A percentile compares a stretch with the other conserved stretches of the same genome.
phyloP scores from a whole-genome alignment of 2,113 vertebrate species.

The Syngnathus typhle region DNA sequence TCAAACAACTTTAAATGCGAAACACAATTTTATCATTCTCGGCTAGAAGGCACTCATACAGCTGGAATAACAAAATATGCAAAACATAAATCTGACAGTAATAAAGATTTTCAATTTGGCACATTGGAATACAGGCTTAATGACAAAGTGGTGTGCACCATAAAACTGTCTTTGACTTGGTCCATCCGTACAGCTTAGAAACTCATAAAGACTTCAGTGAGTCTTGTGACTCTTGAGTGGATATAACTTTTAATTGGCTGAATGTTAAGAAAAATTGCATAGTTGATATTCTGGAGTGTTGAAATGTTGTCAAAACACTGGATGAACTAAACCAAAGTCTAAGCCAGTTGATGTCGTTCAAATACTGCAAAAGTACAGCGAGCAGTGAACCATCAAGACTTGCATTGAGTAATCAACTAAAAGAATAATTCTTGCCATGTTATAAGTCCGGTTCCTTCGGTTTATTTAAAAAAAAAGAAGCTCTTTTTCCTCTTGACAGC shows the following conservation, averaged over 20 bases:
- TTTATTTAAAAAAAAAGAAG: constrained; percentile 2
- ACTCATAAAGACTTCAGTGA: constrained; percentile 6
- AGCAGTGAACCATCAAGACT: constrained; percentile 6
- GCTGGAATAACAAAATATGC: constrained; percentile 19
- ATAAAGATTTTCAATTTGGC: constrained; percentile 28
- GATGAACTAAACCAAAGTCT: constrained; percentile 9
- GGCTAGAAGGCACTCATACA: constrained; percentile 64
- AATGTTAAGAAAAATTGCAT: constrained; percentile 51
- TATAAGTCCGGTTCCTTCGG: constrained; percentile 10
- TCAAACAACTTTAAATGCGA: constrained; percentile 16
- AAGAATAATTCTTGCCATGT: constrained; percentile 23
- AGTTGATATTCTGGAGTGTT: constrained; percentile 36
- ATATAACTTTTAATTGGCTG: constrained; percentile 9
- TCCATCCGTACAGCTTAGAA: constrained; percentile 37
- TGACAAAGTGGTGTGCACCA: constrained; percentile 45
- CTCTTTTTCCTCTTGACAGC: background rate
- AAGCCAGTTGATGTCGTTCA: background rate
- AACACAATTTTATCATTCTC: constrained; percentile 34
- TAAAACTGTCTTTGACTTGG: constrained; percentile 42
- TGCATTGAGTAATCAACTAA: background rate
- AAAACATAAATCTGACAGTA: constrained; percentile 11
- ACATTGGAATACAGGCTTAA: constrained; percentile 46
- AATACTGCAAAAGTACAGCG: background rate
- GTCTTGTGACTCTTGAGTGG: background rate
- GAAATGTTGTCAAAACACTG: constrained; percentile 11